phyloP scores from a whole-genome alignment of 2,113 vertebrate species.

The Furnarius figulus region DNA sequence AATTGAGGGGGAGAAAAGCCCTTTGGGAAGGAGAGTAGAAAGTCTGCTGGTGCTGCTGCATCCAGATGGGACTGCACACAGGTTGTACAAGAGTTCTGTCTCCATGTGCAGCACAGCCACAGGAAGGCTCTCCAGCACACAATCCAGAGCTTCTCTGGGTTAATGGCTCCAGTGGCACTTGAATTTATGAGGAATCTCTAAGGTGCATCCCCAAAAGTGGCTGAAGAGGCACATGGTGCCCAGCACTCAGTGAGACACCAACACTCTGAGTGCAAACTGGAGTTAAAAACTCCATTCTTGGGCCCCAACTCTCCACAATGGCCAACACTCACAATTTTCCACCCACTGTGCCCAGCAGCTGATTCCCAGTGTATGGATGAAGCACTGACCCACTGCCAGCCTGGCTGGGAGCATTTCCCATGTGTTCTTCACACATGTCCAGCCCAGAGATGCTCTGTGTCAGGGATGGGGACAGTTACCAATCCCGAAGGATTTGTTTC shows the following conservation, averaged over 20 bases:
- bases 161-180: neutral
- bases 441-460: neutral
- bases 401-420: neutral
- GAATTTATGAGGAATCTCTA: neutral
- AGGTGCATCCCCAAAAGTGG: neutral
- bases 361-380: neutral
- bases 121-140: neutral
- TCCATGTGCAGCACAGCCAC: neutral
- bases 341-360: neutral
- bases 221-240: neutral
- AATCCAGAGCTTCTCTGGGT: neutral
- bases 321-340: neutral
- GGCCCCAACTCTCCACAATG: neutral
- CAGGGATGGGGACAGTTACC: neutral
- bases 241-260: neutral
- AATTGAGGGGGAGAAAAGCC: neutral
- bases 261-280: accelerated
- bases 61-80: neutral
- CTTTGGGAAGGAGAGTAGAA: neutral
- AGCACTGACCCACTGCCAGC: neutral
- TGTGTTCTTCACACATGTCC: neutral
- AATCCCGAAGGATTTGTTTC: neutral
- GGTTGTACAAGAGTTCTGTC: neutral
- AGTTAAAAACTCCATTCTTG: neutral
- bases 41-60: accelerated